These are phyloP conservation scores for Dromaius novaehollandiae DNA, from an alignment of 2,113 vertebrate species.

Conservation along the genomic window DNA sequence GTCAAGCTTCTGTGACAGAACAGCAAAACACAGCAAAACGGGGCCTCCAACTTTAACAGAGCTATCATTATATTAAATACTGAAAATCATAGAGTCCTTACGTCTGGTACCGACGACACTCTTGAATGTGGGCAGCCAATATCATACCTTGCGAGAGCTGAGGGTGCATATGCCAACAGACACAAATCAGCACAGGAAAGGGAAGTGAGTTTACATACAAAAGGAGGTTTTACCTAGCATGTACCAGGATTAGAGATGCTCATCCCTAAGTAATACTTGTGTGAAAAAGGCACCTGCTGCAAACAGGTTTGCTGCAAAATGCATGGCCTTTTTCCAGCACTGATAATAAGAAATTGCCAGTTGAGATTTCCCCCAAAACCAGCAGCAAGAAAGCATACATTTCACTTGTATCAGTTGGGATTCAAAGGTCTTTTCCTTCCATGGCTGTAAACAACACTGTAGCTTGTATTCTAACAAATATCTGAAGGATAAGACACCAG, in stretches of 20 bases:
- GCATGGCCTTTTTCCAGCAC: not conserved
- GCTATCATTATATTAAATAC: not conserved
- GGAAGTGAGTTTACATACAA: not conserved
- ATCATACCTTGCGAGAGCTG: not conserved
- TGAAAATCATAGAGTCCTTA: not conserved
- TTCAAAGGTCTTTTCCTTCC: not conserved
- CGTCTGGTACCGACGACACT: not conserved
- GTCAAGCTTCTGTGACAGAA: not conserved
- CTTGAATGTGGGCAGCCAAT: not conserved
- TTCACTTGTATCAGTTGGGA: not conserved
- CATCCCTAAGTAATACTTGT: not conserved
- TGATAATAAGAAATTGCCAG: not conserved
- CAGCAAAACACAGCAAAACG: not conserved
- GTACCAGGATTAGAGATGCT: not conserved
- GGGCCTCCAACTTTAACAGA: not conserved
- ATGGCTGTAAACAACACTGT: not conserved
- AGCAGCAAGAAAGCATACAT: not conserved
- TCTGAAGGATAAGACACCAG: not conserved
- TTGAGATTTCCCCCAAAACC: not conserved
- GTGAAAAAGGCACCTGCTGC: not conserved
- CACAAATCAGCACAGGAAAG: not conserved
- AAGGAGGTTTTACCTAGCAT: not conserved
- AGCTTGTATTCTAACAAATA: not conserved
- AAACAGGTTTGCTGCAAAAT: not conserved
- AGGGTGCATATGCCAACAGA: not conserved